phyloP scores from a whole-genome alignment of 2,113 vertebrate genomes.

The Pica pica region DNA sequence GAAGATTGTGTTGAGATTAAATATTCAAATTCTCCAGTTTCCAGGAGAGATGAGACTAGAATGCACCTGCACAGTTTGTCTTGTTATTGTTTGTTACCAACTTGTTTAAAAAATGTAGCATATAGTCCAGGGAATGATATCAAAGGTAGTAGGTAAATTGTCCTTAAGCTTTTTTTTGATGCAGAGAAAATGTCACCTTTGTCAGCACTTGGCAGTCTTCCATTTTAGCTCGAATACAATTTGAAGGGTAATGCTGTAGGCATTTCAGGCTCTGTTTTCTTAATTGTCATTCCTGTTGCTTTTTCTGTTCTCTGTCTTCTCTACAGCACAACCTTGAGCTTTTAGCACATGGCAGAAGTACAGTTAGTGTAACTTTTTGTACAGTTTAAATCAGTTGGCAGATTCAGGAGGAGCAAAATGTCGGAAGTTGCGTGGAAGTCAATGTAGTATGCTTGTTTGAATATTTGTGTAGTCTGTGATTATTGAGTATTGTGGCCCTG shows the following conservation, averaged over 20 bases:
- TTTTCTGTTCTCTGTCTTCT: not conserved
- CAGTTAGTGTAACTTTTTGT: not conserved
- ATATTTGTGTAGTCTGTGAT: not conserved
- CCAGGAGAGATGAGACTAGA: not conserved
- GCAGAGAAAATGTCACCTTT: not conserved
- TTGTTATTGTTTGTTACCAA: not conserved
- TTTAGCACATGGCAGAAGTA: not conserved
- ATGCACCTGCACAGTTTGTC: not conserved
- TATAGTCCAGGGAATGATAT: not conserved
- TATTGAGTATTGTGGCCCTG: not conserved
- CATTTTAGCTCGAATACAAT: not conserved
- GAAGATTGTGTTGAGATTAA: not conserved
- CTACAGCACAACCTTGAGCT: not conserved
- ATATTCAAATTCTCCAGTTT: not conserved
- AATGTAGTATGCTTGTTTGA: not conserved
- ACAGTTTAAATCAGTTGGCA: not conserved
- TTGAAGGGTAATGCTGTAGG: not conserved
- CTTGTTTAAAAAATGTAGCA: not conserved
- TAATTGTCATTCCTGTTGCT: not conserved
- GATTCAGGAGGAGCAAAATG: not conserved
- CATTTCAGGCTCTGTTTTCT: not conserved
- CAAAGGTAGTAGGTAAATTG: not conserved
- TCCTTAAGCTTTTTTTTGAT: not conserved
- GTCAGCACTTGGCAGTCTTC: not conserved
- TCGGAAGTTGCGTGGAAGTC: not conserved